Percentiles rank a stretch among this genome's conserved stretches.
Evolutionary conservation across 2,797 vertebrate genomes (phyloP).

Genomic region (Hemibagrus guttatus): DNA sequence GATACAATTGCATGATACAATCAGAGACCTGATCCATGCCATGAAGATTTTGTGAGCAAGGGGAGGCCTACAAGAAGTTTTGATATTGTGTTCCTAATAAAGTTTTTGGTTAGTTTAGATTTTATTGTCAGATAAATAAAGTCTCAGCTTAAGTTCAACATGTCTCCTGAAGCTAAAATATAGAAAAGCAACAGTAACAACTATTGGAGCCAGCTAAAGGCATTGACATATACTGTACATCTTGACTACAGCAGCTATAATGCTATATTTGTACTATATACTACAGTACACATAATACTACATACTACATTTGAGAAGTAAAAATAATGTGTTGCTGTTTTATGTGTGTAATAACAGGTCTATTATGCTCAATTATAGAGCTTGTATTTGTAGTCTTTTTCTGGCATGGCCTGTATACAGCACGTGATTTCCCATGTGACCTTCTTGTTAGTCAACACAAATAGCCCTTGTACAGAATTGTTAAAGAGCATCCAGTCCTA

Average conservation of each 20-base stretch:
- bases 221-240: not conserved
- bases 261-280: not conserved
- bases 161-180: not conserved
- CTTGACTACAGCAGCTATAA: not conserved
- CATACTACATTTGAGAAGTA: not conserved
- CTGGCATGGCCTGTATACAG: conserved; percentile 1
- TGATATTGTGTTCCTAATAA: no score
- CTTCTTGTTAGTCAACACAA: conserved; percentile 19
- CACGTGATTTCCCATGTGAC: conserved; percentile 34
- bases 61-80: no score
- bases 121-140: not conserved
- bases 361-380: not conserved
- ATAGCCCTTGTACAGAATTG: conserved; percentile 1
- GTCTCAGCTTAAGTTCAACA: not conserved
- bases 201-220: not conserved
- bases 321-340: not conserved
- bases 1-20: no score
- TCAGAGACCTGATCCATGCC: no score
- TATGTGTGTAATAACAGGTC: not conserved
- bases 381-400: not conserved
- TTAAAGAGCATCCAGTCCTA: not conserved
- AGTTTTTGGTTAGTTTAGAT: no score
- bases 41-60: no score
- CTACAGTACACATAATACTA: no score
- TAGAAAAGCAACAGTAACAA: not conserved